A percentile compares a stretch with the other conserved stretches of the same genome.
Conservation (phyloP, 1,140 invertebrate genomes). For the Stratiolaelaps scimitus region DNA sequence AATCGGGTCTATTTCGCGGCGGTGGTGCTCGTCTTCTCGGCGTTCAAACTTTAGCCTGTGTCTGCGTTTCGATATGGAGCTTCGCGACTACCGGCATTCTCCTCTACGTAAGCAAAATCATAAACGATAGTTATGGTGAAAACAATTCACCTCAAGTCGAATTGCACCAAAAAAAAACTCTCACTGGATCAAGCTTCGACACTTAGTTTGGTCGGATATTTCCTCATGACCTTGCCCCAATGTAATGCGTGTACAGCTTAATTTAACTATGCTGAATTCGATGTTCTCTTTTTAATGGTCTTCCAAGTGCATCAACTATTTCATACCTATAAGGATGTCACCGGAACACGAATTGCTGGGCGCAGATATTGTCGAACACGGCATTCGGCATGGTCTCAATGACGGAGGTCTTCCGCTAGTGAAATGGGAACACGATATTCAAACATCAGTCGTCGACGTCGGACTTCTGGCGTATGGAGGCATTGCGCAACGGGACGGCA, state of each 20-base stretch:
- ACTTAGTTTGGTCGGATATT: too few relatives aligned
- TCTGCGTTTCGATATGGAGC: constrained; percentile 37
- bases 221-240: too few relatives aligned
- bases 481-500: not conserved
- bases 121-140: not conserved
- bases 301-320: constrained; percentile 53
- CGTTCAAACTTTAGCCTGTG: constrained; percentile 36
- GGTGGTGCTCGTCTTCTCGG: constrained; percentile 39
- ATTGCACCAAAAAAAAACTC: too few relatives aligned
- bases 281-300: too few relatives aligned
- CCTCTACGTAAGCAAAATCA: constrained; percentile 32
- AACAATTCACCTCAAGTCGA: too few relatives aligned
- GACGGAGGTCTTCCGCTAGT: not conserved
- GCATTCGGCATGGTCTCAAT: constrained; percentile 46
- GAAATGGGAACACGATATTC: not conserved
- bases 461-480: not conserved
- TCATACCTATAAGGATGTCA: constrained; percentile 68
- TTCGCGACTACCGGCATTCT: constrained; percentile 32
- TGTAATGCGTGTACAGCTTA: too few relatives aligned
- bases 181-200: too few relatives aligned
- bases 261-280: too few relatives aligned
- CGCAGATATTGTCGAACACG: constrained; percentile 73
- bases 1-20: constrained; percentile 62
- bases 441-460: not conserved
- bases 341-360: constrained; percentile 68